Percentiles rank a stretch among this genome's conserved stretches.
These are phyloP conservation scores for Stigmatopora nigra DNA, from an alignment of 2,113 vertebrate species.

Conservation along the genomic window DNA sequence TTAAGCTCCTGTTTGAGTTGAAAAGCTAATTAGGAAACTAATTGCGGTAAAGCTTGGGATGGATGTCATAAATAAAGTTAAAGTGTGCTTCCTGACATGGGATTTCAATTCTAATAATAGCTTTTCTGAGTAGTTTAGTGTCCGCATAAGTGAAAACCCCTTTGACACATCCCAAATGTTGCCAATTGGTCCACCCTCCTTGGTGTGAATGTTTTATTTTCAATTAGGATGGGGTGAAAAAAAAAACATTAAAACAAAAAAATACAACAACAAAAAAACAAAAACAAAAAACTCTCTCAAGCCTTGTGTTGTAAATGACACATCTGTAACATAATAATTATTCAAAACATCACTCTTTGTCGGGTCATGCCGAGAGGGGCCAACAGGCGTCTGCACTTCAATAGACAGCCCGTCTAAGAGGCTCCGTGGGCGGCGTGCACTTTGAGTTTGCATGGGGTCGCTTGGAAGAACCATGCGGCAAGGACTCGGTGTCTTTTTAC, in stretches of 20 bases:
- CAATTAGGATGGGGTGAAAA: slow-evolving; percentile 11
- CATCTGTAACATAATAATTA: slow-evolving; percentile 71
- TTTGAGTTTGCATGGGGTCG: slow-evolving; percentile 44
- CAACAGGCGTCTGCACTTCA: slow-evolving; percentile 68
- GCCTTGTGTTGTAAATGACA: slow-evolving; percentile 72
- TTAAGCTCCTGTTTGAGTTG: slow-evolving; percentile 15
- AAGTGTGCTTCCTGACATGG: slow-evolving; percentile 41
- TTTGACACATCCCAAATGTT: slow-evolving; percentile 42
- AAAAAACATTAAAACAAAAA: neutral
- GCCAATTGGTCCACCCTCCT: slow-evolving; percentile 17
- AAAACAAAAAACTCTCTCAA: slow-evolving; percentile 18
- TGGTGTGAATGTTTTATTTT: slow-evolving; percentile 51
- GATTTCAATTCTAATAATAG: slow-evolving; percentile 31
- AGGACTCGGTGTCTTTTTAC: slow-evolving; percentile 50
- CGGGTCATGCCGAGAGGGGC: slow-evolving; percentile 56
- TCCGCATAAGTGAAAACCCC: slow-evolving; percentile 21
- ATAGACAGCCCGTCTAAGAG: slow-evolving; percentile 52
- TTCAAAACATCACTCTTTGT: slow-evolving; percentile 53
- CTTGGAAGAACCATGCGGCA: slow-evolving; percentile 25
- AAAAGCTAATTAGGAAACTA: neutral
- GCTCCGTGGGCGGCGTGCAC: slow-evolving; percentile 58
- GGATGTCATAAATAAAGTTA: slow-evolving; percentile 47
- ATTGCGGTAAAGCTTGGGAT: neutral
- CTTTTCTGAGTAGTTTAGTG: slow-evolving; percentile 43
- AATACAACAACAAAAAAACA: slow-evolving; percentile 30